Evolutionary conservation across 2,888 invertebrate species (phyloP), one percentile per base, ranked within the genome.

Genomic region (Lithophane leautieri): DNA sequence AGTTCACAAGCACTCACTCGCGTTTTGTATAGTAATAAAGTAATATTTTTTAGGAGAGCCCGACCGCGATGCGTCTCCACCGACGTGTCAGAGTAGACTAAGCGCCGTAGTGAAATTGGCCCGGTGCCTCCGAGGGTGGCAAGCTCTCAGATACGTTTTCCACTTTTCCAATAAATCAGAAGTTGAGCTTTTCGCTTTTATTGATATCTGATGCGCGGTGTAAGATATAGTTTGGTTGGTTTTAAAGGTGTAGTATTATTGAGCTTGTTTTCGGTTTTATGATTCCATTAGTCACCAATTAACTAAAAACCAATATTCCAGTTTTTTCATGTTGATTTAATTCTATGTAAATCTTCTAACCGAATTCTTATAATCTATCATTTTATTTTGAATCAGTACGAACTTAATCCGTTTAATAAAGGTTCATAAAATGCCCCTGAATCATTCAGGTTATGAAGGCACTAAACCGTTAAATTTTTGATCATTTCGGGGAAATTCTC

Each of bases 1-100:
- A 90, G 92, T 92, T 92, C 92, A 93, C 94, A 93, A 92, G 92
- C 94, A 94, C 93, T 92, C 93, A 93, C 95, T 92, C 94, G 92
- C 94, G 93, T 89, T 92, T 91, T 92, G 86, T 91, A 90, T 90
- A 88, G 88, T 90, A 89, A 83, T 89, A 90, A 88, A 90, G 88
- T 90, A 89, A 79, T 85, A 80, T 88, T 90, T 82, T 84, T 76
- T 79, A 84, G 84, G 84, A 79, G 81, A 82, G 83, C 86, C 76
- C 86, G 83, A 79, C 79, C 85, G 85, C 90, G 87, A 88, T 91
- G 88, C 89, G 91, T 85, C 89, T 89, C 90, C 88, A 85, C 81
- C 91, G 88, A 89, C 91, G 92, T 89, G 90, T 88, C 93, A 89
- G 90, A 90, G 91, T 87, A 93, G 91, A 96, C 95, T 96, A 94